Evolutionary conservation across 1,140 invertebrate species (phyloP).

Genomic region (Oscheius sp.): DNA sequence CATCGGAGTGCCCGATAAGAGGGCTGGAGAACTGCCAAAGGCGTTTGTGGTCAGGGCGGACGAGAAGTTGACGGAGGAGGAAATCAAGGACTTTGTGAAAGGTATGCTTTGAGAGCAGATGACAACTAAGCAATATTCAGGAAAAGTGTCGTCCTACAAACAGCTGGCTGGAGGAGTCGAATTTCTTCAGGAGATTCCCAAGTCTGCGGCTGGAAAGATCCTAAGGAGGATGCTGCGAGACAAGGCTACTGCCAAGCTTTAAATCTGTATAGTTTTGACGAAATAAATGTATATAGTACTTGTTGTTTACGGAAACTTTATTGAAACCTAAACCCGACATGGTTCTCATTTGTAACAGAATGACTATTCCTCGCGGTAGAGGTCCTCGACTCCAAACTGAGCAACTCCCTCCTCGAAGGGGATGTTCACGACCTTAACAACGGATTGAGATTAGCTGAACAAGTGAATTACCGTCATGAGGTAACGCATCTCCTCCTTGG

Average conservation of each 20-base stretch:
- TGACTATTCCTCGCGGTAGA: constrained; percentile 50
- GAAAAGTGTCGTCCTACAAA: constrained; percentile 44
- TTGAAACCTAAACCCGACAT: neutral
- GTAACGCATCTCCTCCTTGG: constrained; percentile 58
- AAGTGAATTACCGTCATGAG: constrained; percentile 53
- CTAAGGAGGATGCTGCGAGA: constrained; percentile 67
- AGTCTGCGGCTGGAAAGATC: constrained; percentile 74
- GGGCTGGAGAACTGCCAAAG: constrained; percentile 73
- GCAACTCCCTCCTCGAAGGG: constrained; percentile 57
- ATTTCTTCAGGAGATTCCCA: constrained; percentile 72
- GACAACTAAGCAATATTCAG: neutral
- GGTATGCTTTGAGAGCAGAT: neutral
- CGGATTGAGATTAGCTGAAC: neutral
- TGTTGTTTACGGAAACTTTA: neutral
- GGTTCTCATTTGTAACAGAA: neutral
- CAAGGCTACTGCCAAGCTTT: constrained; percentile 7
- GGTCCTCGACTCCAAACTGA: constrained; percentile 54
- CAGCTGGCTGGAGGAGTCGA: constrained; percentile 67
- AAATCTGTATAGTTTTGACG: neutral
- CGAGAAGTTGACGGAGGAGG: constrained; percentile 10
- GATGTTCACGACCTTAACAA: constrained; percentile 50
- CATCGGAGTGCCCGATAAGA: constrained; percentile 72
- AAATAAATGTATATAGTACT: constrained; percentile 1
- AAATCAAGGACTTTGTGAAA: constrained; percentile 28
- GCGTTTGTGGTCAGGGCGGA: constrained; percentile 70